Conservation (phyloP, 1,140 invertebrate species). For the Hesperophylax magnus region DNA sequence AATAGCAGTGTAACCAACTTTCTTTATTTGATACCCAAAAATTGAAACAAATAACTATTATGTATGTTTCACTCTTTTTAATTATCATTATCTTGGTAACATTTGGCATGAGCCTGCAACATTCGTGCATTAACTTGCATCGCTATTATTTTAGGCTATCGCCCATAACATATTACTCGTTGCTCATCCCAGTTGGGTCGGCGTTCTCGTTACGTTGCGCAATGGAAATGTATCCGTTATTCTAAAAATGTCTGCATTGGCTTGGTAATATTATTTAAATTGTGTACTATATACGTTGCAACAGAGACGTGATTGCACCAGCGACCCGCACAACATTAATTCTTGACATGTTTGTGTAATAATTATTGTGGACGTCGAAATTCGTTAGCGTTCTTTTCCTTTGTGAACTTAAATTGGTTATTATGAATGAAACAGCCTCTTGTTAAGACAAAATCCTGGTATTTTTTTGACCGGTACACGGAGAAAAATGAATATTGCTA, state of each 20-base stretch:
- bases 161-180: background rate
- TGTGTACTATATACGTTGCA: background rate
- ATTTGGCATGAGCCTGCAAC: background rate
- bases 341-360: slow-evolving; percentile 26
- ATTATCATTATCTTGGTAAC: background rate
- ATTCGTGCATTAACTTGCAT: background rate
- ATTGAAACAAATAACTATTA: too few species aligned
- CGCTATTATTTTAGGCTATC: background rate
- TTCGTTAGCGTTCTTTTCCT: background rate
- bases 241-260: slow-evolving; percentile 9
- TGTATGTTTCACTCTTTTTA: too few species aligned
- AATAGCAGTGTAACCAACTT: too few species aligned
- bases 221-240: slow-evolving; percentile 24
- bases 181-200: background rate
- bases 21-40: too few species aligned
- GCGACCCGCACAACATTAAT: slow-evolving; percentile 5
- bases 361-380: background rate
- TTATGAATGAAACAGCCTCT: slow-evolving; percentile 21
- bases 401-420: background rate
- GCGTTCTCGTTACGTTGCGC: background rate
- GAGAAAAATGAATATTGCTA: too few species aligned
- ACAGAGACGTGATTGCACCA: background rate
- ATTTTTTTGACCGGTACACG: background rate
- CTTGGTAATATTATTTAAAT: background rate
- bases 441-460: slow-evolving; percentile 9